Evolutionary conservation across 2,113 vertebrate species (phyloP).

Genomic region (Emberiza fucata): DNA sequence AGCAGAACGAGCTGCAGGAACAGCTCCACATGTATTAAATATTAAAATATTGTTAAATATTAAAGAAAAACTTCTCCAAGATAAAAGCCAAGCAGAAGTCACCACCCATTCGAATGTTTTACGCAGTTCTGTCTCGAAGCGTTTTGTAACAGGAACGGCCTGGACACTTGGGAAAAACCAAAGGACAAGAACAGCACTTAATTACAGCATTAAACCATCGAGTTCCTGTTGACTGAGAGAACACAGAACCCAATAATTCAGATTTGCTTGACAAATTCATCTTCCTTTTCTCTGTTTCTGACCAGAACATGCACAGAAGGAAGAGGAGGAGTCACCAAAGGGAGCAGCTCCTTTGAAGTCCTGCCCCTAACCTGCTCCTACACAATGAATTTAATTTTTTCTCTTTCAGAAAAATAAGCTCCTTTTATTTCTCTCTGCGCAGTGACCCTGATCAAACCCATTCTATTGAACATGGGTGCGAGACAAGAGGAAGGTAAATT

Average conservation of each 20-base stretch:
- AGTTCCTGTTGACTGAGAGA: not conserved
- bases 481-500: not conserved
- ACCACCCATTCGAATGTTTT: not conserved
- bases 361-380: not conserved
- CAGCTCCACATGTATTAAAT: not conserved
- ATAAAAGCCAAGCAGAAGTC: conserved; percentile 10
- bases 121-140: not conserved
- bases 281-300: not conserved
- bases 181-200: not conserved
- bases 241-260: not conserved
- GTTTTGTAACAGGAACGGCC: not conserved
- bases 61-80: conserved; percentile 24
- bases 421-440: not conserved
- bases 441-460: not conserved
- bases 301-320: accelerated
- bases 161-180: not conserved
- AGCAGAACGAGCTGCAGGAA: not conserved
- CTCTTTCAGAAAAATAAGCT: not conserved
- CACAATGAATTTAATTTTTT: accelerated
- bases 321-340: not conserved
- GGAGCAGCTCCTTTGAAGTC: not conserved
- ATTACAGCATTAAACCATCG: not conserved
- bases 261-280: not conserved
- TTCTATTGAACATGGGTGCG: accelerated
- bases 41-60: conserved; percentile 63